Percentiles rank a stretch among this genome's conserved stretches.
Evolutionary conservation across 1,140 invertebrate genomes (phyloP).

Genomic region (Drosophila hydei): DNA sequence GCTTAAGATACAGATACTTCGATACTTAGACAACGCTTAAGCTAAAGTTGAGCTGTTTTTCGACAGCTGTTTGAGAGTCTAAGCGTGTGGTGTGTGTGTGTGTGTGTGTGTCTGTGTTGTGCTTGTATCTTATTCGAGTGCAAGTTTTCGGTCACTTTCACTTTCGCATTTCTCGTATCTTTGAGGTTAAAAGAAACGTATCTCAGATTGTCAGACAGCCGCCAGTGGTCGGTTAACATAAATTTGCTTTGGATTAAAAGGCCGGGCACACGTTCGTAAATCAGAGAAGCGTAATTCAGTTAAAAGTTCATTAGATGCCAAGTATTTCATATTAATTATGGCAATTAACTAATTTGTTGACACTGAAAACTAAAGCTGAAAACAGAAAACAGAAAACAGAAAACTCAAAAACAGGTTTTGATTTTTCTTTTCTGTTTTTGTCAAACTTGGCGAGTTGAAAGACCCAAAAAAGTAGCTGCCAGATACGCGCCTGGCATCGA

Average conservation of each 20-base stretch:
- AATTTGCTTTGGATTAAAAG: constrained; percentile 47
- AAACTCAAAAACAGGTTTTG: constrained; percentile 1
- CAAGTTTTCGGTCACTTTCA: constrained; percentile 66
- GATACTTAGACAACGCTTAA: too few species aligned
- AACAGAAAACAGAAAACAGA: background rate
- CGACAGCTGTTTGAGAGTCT: constrained; percentile 14
- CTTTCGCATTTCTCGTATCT: constrained; percentile 59
- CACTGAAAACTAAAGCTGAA: constrained; percentile 30
- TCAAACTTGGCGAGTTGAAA: constrained; percentile 56
- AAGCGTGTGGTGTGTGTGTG: constrained; percentile 18
- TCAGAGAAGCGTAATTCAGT: constrained; percentile 57
- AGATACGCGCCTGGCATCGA: constrained; percentile 65
- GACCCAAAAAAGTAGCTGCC: constrained; percentile 66
- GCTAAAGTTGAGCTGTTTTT: constrained; percentile 17
- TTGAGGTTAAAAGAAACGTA: constrained; percentile 51
- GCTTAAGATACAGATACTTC: constrained; percentile 19
- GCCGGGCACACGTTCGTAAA: constrained; percentile 45
- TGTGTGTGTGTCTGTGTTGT: constrained; percentile 16
- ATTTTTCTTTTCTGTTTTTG: background rate
- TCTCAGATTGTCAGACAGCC: constrained; percentile 8
- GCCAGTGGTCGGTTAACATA: constrained; percentile 48
- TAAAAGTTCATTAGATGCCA: constrained; percentile 55
- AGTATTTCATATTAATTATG: constrained; percentile 71
- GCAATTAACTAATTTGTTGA: constrained; percentile 55
- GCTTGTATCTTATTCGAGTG: constrained; percentile 6